Conservation (phyloP, 2,113 vertebrate species). For the Myiagra hebetior region DNA sequence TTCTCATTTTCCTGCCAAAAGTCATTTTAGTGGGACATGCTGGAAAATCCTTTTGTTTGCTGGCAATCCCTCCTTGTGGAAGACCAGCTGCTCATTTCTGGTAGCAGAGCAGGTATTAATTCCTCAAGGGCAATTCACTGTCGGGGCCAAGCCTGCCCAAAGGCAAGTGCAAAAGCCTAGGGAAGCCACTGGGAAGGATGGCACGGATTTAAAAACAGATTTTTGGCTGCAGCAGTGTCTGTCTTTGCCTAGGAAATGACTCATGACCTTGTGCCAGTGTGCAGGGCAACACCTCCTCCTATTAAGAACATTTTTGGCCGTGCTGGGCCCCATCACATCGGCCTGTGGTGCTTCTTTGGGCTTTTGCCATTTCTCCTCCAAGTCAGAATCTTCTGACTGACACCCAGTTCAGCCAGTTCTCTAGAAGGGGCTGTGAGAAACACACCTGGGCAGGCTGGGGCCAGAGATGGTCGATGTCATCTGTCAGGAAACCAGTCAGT, state of each 20-base stretch:
- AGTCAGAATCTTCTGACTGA: background rate
- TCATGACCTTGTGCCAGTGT: rapidly evolving
- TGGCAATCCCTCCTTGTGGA: background rate
- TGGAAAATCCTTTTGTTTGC: conserved; percentile 36
- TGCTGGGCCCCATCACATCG: background rate
- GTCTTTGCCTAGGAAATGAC: background rate
- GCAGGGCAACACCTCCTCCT: rapidly evolving
- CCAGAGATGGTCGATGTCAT: background rate
- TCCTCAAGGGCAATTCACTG: background rate
- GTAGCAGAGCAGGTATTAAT: background rate
- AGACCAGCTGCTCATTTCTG: conserved; percentile 10
- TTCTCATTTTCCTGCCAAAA: conserved; percentile 10
- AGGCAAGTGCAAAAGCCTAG: background rate
- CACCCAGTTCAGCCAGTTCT: background rate
- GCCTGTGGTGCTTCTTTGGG: background rate
- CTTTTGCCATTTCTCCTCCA: background rate
- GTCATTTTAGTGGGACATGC: background rate
- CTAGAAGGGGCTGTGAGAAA: background rate
- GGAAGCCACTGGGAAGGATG: background rate
- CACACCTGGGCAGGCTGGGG: background rate
- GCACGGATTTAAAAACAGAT: background rate
- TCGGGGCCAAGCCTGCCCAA: background rate
- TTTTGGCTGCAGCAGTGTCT: background rate
- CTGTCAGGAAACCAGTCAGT: background rate
- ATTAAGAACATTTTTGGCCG: background rate